Conservation (phyloP, 2,113 vertebrate species). For the Agapornis roseicollis region DNA sequence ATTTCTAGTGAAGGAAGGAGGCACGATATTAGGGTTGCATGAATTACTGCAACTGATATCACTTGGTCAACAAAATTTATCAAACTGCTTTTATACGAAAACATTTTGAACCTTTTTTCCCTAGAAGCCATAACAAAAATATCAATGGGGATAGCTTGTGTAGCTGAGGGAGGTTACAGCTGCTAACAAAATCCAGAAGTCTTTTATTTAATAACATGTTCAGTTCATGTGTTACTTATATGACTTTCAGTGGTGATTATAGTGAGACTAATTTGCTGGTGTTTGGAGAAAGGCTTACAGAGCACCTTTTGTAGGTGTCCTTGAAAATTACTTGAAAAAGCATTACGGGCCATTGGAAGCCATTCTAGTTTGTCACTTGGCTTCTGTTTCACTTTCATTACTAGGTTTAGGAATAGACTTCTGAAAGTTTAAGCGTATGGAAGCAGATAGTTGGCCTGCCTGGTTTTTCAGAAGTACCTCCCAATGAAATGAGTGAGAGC, state of each 20-base stretch:
- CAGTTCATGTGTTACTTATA: not conserved
- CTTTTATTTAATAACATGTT: not conserved
- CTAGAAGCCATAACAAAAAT: not conserved
- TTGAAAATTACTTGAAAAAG: not conserved
- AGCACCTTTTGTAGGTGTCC: not conserved
- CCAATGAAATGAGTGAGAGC: not conserved
- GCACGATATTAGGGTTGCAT: not conserved
- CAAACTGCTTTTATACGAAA: not conserved
- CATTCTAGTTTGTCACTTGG: not conserved
- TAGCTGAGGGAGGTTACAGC: not conserved
- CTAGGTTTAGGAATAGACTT: not conserved
- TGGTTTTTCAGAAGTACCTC: not conserved
- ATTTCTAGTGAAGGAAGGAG: not conserved
- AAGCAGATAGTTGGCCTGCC: not conserved
- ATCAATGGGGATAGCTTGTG: not conserved
- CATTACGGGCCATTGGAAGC: not conserved
- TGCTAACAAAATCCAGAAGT: not conserved
- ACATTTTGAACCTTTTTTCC: not conserved
- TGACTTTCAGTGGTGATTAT: not conserved
- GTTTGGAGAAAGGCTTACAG: not conserved
- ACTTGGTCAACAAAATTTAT: not conserved
- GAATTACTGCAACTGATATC: not conserved
- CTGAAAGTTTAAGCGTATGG: not conserved
- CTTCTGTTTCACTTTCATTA: not conserved
- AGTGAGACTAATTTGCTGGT: not conserved